Base-by-base conservation (phyloP, 2,113 vertebrate genomes). In the Hemicordylus capensis region DNA sequence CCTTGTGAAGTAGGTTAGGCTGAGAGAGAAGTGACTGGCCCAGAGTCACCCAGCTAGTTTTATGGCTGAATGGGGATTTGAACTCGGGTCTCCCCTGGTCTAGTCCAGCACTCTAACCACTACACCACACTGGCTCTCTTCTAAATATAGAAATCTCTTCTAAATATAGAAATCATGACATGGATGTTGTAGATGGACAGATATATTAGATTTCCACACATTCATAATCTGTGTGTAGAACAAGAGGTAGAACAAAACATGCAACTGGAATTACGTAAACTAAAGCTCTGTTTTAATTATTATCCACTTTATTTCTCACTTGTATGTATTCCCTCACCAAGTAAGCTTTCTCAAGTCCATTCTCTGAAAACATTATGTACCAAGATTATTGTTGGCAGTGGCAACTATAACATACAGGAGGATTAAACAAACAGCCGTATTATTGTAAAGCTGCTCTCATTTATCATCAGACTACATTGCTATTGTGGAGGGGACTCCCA, bases 371-470 rank as follows among this genome's bases (percentile, higher is more conserved):
- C 31, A 78, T 69, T 86, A 89, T 76, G 63, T 77, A 48, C 42
- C 64, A 28, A 42, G 67, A 82, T 79, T 87, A 89, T 37, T 88
- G 81, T 67, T 85, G 88, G 61, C 81, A 84, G 20, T 85, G 88
- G 61, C 81, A 84, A 24, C 20, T 63, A 72, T 84, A 86, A 94
- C 94, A 84, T 19, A 87, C 20, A 63, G 12, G 70, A 42, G 85
- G 84, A 89, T 91, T 91, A 89, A 92, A 86, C 17, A 20, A 89
- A 72, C 20, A 86, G 80, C 61, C 54, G 76, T 78, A 66, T n/a
- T 92, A 31, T 67, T 91, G 83, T 81, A 77, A 88, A 94, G 61
- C 74, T 83, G 14, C 66, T 91, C 74, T 42, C 46, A 88, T 93
- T 88, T 94, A 82, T 94, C 86, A 89, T 85, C 77, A 64, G 74